phyloP scores from a whole-genome alignment of 2,797 vertebrate species.

The Enoplosus armatus region DNA sequence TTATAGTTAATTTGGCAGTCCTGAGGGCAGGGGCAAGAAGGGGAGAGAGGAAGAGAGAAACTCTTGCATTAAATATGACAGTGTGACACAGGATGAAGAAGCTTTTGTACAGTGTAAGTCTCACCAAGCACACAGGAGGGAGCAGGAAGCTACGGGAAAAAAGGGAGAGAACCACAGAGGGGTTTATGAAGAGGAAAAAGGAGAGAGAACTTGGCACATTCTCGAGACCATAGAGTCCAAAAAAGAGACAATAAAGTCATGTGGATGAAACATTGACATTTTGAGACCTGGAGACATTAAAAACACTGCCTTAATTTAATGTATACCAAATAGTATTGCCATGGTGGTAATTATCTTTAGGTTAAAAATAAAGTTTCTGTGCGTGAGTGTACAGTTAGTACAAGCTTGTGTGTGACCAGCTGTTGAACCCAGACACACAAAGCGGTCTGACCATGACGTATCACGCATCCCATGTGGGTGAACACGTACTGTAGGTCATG shows the following conservation, averaged over 20 bases:
- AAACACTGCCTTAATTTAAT: background rate
- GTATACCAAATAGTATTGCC: background rate
- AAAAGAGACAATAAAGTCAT: slow-evolving; percentile 22
- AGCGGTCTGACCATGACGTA: background rate
- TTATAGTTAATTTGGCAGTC: slow-evolving; percentile 83
- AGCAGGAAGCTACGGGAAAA: slow-evolving; percentile 55
- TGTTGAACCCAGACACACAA: background rate
- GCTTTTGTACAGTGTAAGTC: slow-evolving; percentile 68
- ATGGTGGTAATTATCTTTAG: background rate
- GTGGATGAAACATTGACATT: slow-evolving; percentile 15
- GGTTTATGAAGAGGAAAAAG: slow-evolving; percentile 53
- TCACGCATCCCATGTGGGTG: background rate
- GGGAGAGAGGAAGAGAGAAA: slow-evolving; percentile 74
- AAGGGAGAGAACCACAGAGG: slow-evolving; percentile 56
- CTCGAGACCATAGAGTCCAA: slow-evolving; percentile 19
- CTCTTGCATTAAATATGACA: slow-evolving; percentile 77
- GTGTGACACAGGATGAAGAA: slow-evolving; percentile 67
- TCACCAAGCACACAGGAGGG: slow-evolving; percentile 72
- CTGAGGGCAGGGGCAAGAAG: slow-evolving; percentile 75
- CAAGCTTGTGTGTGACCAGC: background rate
- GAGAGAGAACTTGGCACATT: slow-evolving; percentile 33
- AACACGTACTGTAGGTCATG: background rate
- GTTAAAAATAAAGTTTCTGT: background rate
- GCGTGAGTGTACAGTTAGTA: background rate
- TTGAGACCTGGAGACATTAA: slow-evolving; percentile 1